Base-by-base conservation (phyloP, 2,888 invertebrate genomes). In the Dorcus hopei region DNA sequence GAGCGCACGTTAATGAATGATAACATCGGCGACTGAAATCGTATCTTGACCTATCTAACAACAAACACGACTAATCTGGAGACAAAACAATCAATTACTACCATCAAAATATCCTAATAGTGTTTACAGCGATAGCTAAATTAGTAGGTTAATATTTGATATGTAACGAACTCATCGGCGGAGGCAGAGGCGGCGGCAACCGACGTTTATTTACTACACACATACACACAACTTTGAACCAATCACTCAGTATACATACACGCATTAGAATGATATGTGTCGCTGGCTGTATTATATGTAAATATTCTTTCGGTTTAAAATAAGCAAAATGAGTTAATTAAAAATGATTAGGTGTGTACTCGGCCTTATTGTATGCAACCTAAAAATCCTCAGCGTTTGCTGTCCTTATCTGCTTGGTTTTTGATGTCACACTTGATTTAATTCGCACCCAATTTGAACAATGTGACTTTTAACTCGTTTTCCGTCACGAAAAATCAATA, bases 101-200 rank as follows among this genome's bases (percentile, higher is more conserved):
- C 65, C 66, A 65, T 68, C 67, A 65, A 67, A 69, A 68, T 69
- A 70, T 70, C 67, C 66, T 68, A 72, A 70, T 70, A 67, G 65
- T 66, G 68, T 71, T 72, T 70, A 67, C 70, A 63, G 65, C 67
- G 72, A 72, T 72, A 73, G 72, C 70, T 66, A 66, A 70, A 70
- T 71, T 71, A 70, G 72, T 70, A 68, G 67, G 67, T 71, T 70
- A 73, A 73, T 74, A 74, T 74, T 74, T 73, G 73, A 71, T 70
- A 69, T 63, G 38, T 9, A 23, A 49, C 65, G 68, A 19, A 59
- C 33, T 38, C 56, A 49, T 11, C 16, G 41, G 45, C 49, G 39
- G 39, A 48, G 16, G 19, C 49, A 55, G 33, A 38, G 38, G 47
- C 54, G 16, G 45, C 45, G 40, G 39, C 70, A 71, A 70, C 70